Evolutionary conservation across 2,888 invertebrate genomes (phyloP).

Genomic region (Leptura quadrifasciata): DNA sequence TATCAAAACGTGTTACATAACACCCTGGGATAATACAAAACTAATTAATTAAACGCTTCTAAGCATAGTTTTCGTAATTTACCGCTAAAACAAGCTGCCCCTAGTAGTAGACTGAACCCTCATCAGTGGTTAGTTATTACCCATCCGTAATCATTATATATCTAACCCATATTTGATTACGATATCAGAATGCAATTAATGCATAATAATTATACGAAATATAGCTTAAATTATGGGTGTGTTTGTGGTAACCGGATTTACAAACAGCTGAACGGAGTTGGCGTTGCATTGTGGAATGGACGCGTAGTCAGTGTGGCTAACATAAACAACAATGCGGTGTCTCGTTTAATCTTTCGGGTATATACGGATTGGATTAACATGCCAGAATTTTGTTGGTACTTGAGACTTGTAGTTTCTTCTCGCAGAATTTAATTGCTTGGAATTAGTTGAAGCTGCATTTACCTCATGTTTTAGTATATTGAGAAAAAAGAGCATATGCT

Average conservation of each 20-base stretch:
- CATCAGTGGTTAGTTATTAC: slow-evolving; percentile 22
- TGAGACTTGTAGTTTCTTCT: not conserved
- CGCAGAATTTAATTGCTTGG: not conserved
- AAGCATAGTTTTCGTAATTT: not conserved
- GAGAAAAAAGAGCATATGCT: too few relatives aligned
- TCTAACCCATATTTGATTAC: slow-evolving; percentile 26
- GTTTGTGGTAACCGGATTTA: slow-evolving; percentile 30
- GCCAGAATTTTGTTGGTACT: not conserved
- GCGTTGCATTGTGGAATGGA: slow-evolving; percentile 18
- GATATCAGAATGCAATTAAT: slow-evolving; percentile 29
- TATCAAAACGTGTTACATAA: too few relatives aligned
- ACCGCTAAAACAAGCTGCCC: not conserved
- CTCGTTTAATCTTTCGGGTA: slow-evolving; percentile 14
- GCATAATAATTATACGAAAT: slow-evolving; percentile 24
- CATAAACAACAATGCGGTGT: slow-evolving; percentile 33
- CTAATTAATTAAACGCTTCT: not conserved
- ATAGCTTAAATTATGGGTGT: slow-evolving; percentile 28
- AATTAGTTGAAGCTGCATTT: not conserved
- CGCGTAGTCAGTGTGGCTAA: slow-evolving; percentile 20
- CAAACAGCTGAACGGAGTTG: slow-evolving; percentile 29
- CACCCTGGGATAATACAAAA: not conserved
- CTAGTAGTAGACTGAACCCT: not conserved
- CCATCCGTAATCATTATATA: slow-evolving; percentile 8
- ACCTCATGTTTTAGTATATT: too few relatives aligned
- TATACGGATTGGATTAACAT: slow-evolving; percentile 12